phyloP scores from a whole-genome alignment of 2,888 invertebrate species.

The Drosophila cognata region DNA sequence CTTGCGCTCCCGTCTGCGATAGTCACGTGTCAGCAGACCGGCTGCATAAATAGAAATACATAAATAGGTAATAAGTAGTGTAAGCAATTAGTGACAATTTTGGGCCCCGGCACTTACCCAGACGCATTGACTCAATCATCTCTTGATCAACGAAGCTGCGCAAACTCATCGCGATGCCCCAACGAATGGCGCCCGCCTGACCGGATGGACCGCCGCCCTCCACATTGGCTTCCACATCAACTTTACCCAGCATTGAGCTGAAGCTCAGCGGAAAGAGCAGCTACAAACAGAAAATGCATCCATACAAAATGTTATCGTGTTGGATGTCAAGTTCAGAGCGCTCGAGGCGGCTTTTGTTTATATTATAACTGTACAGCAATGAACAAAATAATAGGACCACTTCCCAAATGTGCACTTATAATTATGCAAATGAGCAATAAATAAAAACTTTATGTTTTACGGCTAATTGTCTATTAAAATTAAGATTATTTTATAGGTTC shows the following conservation, averaged over 20 bases:
- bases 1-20: constrained; percentile 92
- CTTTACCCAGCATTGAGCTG: constrained; percentile 89
- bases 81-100: constrained; percentile 59
- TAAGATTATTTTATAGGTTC: background rate
- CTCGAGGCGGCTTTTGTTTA: constrained; percentile 59
- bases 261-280: constrained; percentile 94
- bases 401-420: background rate
- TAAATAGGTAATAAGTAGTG: constrained; percentile 18
- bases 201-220: constrained; percentile 91
- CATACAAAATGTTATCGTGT: constrained; percentile 37
- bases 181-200: constrained; percentile 95
- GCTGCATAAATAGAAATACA: constrained; percentile 86
- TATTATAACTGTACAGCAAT: constrained; percentile 14
- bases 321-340: constrained; percentile 63
- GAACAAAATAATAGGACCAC: background rate
- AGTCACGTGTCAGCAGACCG: constrained; percentile 93
- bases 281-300: constrained; percentile 83
- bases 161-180: constrained; percentile 93
- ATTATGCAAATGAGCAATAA: background rate
- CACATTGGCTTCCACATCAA: constrained; percentile 93
- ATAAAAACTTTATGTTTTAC: background rate
- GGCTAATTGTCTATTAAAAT: background rate
- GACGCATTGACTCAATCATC: constrained; percentile 92
- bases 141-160: constrained; percentile 92
- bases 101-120: constrained; percentile 87